Evolutionary conservation across 2,888 invertebrate genomes (phyloP).

Genomic region (Sympetrum striolatum): DNA sequence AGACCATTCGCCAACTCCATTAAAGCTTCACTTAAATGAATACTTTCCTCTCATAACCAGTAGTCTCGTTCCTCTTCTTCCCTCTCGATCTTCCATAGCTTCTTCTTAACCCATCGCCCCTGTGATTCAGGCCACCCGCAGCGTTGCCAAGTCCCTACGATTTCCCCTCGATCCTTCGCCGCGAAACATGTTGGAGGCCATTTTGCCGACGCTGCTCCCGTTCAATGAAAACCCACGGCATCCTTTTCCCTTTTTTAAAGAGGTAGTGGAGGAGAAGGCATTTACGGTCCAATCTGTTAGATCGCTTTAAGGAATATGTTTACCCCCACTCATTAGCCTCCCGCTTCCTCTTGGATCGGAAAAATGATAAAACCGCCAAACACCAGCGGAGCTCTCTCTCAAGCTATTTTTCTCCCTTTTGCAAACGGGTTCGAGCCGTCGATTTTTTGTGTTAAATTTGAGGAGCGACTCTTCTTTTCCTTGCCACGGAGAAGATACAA

Average conservation of each 20-base stretch:
- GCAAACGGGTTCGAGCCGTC: no score
- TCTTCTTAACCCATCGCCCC: neutral
- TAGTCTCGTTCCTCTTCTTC: neutral
- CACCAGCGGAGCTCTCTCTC: no score
- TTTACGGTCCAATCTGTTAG: constrained; percentile 25
- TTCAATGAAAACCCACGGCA: neutral
- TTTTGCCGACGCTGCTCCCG: neutral
- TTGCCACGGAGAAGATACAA: no score
- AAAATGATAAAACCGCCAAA: no score
- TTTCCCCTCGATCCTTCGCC: neutral
- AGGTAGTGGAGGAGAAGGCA: neutral
- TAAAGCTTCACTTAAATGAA: no score
- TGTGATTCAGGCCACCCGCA: constrained; percentile 38
- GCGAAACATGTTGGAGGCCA: constrained; percentile 1
- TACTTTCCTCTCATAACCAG: neutral
- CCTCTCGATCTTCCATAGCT: neutral
- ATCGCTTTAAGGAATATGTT: neutral
- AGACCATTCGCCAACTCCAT: no score
- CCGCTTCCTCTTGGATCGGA: neutral
- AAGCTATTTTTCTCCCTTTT: no score
- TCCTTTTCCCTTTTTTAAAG: neutral
- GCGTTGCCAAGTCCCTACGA: constrained; percentile 36
- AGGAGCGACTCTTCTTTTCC: no score
- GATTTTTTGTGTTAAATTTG: no score
- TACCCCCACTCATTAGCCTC: neutral